phyloP scores from a whole-genome alignment of 2,888 invertebrate species.

The Pheosia gnoma region DNA sequence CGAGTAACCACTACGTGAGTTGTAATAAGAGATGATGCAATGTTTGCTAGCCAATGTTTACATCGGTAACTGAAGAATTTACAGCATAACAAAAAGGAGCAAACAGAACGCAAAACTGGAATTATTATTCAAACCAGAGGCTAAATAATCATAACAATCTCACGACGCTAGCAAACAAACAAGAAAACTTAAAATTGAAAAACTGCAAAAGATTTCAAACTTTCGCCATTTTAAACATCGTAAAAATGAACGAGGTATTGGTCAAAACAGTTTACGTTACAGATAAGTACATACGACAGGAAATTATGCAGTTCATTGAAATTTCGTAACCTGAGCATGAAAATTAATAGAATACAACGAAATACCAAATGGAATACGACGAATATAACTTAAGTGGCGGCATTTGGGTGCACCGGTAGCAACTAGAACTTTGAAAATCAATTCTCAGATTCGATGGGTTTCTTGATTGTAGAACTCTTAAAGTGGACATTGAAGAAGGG shows the following conservation, averaged over 20 bases:
- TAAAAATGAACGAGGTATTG: not conserved
- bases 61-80: constrained; percentile 19
- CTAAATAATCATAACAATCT: not conserved
- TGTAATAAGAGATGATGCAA: constrained; percentile 29
- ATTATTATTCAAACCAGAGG: constrained; percentile 3
- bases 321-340: too few relatives aligned
- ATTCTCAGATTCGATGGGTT: too few relatives aligned
- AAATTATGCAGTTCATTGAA: too few relatives aligned
- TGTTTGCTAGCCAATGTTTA: constrained; percentile 19
- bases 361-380: too few relatives aligned
- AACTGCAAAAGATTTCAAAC: not conserved
- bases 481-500: too few relatives aligned
- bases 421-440: too few relatives aligned
- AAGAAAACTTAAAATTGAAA: not conserved
- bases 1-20: constrained; percentile 18
- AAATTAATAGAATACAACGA: too few relatives aligned
- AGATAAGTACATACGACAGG: not conserved
- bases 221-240: not conserved
- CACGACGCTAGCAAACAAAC: not conserved
- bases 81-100: constrained; percentile 11
- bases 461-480: too few relatives aligned
- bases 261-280: not conserved
- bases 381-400: too few relatives aligned
- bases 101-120: constrained; percentile 6
- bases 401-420: too few relatives aligned